Base-by-base conservation (phyloP, 2,888 invertebrate genomes). In the Eristalinus sepulchralis region DNA sequence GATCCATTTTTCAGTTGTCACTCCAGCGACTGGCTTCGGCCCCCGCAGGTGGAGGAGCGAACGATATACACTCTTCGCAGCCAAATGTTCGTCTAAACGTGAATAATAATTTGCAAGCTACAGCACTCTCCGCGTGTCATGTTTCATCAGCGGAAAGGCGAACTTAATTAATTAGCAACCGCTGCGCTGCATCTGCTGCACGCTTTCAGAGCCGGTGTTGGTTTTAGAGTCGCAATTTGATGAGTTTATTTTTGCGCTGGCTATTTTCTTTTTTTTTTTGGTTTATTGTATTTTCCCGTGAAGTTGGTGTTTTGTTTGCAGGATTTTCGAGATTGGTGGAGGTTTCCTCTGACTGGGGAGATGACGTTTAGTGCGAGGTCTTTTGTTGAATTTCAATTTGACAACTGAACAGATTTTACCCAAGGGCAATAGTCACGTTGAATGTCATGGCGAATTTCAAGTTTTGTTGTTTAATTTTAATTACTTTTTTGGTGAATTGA, bases 1-100 rank as follows among this genome's bases (percentile, higher is more conserved):
- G 67, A 39, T 68, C 63, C 81, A 73, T 85, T 85, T 77, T 70
- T 47, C 73, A 80, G 17, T 70, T 75, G 83, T 75, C 75, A 75
- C 73, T 64, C 72, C 36, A 11, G 63, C 10, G 36, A 39, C n/a
- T 68, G 31, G 62, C n/a, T 2, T 2, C 39, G 13, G n/a, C 39
- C n/a, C 63, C 53, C 73, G 75, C 70, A 80, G 83, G 75, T 83
- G 80, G 55, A 57, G 36, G 27, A 27, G 27, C n/a, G n/a, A 36
- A 57, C 17, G 47, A 72, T 31, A 33, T 31, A 53, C 2, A 24
- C n/a, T 76, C 64, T 8, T 39, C 22, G 31, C 13, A 62, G 59
- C 33, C 33, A 67, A 60, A 73, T 73, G 33, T 63, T 63, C 22
- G 24, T 57, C 47, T 68, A 83, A 79, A 47, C 59, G 68, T 55